Percentiles rank a stretch among this genome's conserved stretches.
Evolutionary conservation across 23 tunicate genomes (phyloP).

Genomic region (Trididemnum nubilum): DNA sequence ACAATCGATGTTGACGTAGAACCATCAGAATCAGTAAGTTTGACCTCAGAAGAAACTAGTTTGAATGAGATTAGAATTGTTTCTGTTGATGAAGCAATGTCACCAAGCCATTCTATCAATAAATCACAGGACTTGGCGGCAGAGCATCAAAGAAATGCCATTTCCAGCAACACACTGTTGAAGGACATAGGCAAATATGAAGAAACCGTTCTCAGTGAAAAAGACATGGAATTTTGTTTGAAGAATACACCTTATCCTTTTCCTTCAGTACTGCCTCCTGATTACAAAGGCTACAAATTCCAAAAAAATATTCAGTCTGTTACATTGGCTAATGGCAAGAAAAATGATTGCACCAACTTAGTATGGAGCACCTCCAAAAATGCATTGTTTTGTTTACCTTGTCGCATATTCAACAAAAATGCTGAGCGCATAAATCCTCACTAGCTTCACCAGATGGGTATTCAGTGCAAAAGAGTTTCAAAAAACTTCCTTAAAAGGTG

Average conservation of each 20-base stretch:
- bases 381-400: background rate
- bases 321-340: background rate
- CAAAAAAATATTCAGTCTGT: background rate
- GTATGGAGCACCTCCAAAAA: constrained; percentile 3
- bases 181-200: background rate
- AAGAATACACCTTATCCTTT: constrained; percentile 1
- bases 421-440: background rate
- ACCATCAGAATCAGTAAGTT: no score
- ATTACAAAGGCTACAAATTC: background rate
- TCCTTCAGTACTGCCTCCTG: background rate
- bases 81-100: no score
- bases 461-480: background rate
- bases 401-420: constrained; percentile 8
- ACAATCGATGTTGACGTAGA: no score
- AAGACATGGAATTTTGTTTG: background rate
- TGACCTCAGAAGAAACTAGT: no score
- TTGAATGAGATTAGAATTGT: no score
- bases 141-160: no score
- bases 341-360: background rate
- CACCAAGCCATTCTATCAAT: no score
- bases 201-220: background rate
- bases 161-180: background rate
- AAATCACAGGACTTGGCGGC: no score
- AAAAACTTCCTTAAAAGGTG: background rate
- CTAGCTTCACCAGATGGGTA: background rate